Percentiles rank a stretch among this genome's conserved stretches.
phyloP scores from a whole-genome alignment of 1,140 invertebrate genomes.

The Cecropterus lyciades region DNA sequence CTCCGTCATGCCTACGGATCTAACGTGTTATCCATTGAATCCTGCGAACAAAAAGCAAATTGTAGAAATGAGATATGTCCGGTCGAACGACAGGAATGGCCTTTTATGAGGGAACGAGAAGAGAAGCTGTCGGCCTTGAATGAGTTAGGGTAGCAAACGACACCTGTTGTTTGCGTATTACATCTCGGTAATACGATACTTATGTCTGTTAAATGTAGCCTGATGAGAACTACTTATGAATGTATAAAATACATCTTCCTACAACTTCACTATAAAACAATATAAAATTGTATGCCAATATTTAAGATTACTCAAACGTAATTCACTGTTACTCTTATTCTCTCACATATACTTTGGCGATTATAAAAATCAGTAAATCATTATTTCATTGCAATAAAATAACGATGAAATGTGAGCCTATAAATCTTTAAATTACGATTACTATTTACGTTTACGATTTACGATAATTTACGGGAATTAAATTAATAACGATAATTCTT shows the following conservation, averaged over 20 bases:
- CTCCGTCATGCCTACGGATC: constrained; percentile 79
- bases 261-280: not conserved
- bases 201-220: not conserved
- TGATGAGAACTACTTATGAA: not conserved
- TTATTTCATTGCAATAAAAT: too few species aligned
- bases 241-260: too few species aligned
- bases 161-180: constrained; percentile 35
- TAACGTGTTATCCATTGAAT: constrained; percentile 66
- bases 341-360: too few species aligned
- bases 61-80: constrained; percentile 33
- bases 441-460: too few species aligned
- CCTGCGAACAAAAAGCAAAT: constrained; percentile 59
- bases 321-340: too few species aligned
- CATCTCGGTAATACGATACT: constrained; percentile 6
- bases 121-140: constrained; percentile 43
- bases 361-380: too few species aligned
- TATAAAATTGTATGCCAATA: too few species aligned
- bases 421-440: too few species aligned
- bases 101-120: constrained; percentile 30
- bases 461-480: too few species aligned
- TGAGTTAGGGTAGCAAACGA: constrained; percentile 30
- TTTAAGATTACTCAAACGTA: not conserved
- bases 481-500: too few species aligned
- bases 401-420: too few species aligned
- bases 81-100: constrained; percentile 25